These are phyloP conservation scores for Anser cygnoides DNA, from an alignment of 2,113 vertebrate genomes.

Conservation along the genomic window DNA sequence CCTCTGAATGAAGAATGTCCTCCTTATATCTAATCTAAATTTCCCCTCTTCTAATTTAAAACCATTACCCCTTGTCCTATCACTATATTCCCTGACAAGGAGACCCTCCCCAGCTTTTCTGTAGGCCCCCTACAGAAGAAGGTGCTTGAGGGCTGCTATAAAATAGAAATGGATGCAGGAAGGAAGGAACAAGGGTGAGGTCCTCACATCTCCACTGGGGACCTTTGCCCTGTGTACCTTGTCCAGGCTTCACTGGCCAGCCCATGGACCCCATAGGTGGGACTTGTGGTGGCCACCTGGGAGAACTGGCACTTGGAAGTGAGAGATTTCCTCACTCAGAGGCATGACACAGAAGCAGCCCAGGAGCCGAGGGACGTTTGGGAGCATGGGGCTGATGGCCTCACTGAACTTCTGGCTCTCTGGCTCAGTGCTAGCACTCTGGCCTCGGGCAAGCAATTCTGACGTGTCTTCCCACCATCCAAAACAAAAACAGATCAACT, in stretches of 20 bases:
- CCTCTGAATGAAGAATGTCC: no score
- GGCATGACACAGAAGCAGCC: rapidly evolving
- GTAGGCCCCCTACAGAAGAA: no score
- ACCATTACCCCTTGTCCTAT: no score
- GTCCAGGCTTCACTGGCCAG: neutral
- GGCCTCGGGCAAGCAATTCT: neutral
- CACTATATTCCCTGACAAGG: no score
- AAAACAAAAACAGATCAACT: neutral
- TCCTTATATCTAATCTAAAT: no score
- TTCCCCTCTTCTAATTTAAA: no score
- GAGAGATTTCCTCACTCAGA: neutral
- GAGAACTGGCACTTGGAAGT: neutral
- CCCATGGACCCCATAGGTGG: no score
- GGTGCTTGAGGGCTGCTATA: no score
- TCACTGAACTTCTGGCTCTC: neutral
- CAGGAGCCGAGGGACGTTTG: neutral
- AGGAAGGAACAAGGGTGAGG: neutral
- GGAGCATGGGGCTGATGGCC: rapidly evolving
- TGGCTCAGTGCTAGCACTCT: neutral
- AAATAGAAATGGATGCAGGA: neutral
- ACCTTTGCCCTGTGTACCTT: neutral
- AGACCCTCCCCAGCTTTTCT: no score
- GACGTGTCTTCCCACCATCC: neutral
- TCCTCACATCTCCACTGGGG: neutral
- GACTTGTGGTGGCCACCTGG: rapidly evolving